These are phyloP conservation scores for Lutraria rhynchaena DNA, from an alignment of 1,140 invertebrate genomes.

Conservation along the genomic window DNA sequence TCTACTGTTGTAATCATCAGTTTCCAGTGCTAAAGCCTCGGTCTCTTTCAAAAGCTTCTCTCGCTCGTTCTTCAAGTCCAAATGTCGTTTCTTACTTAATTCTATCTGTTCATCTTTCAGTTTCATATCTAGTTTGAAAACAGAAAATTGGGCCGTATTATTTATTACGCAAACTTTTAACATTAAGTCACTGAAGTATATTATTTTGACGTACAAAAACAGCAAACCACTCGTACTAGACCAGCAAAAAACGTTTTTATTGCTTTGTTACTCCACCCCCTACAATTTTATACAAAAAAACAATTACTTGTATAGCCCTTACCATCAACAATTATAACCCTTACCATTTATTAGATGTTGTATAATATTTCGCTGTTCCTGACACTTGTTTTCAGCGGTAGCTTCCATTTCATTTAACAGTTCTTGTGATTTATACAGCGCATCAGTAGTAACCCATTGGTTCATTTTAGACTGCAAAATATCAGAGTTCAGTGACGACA, in stretches of 20 bases:
- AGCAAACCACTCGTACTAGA: conserved; percentile 30
- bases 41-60: conserved; percentile 19
- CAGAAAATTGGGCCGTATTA: no score
- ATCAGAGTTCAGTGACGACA: conserved; percentile 65
- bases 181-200: no score
- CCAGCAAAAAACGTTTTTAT: no score
- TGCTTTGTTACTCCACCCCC: no score
- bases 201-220: no score
- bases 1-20: conserved; percentile 30
- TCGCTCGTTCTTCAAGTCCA: conserved; percentile 6
- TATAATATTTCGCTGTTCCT: conserved; percentile 66
- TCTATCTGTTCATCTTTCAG: conserved; percentile 35
- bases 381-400: conserved; percentile 65
- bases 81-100: conserved; percentile 23
- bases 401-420: conserved; percentile 67
- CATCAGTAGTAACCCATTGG: conserved; percentile 65
- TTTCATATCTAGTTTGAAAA: conserved; percentile 41
- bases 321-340: conserved; percentile 2
- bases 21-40: conserved; percentile 37
- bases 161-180: no score
- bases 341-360: conserved; percentile 57
- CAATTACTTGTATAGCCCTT: no score
- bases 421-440: conserved; percentile 69
- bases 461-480: conserved; percentile 61
- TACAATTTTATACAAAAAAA: no score